Conservation (phyloP, 2,888 invertebrate genomes). For the Mactromeris polynyma region DNA sequence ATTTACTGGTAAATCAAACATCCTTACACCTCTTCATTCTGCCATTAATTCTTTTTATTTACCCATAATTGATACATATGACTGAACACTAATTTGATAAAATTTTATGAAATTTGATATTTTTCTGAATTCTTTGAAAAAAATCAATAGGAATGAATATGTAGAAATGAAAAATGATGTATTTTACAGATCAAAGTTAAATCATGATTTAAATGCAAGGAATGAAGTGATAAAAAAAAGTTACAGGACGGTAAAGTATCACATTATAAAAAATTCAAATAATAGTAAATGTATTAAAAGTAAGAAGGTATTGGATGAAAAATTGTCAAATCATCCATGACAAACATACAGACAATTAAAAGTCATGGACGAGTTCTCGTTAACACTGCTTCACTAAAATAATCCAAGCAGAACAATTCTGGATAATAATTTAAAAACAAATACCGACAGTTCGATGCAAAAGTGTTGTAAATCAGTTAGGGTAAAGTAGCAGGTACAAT, state of each 20-base stretch:
- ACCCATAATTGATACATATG: neutral
- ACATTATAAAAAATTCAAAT: neutral
- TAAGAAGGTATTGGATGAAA: neutral
- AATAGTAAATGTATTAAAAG: neutral
- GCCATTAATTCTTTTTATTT: neutral
- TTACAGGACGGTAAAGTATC: neutral
- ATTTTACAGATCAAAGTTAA: neutral
- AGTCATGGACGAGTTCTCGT: too few species aligned
- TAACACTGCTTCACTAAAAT: too few species aligned
- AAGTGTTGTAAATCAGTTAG: too few species aligned
- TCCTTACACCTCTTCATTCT: neutral
- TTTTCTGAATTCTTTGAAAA: neutral
- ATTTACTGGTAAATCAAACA: neutral
- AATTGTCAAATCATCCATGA: neutral
- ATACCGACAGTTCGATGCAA: too few species aligned
- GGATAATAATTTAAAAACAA: too few species aligned
- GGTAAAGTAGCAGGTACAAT: too few species aligned
- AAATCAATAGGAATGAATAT: neutral
- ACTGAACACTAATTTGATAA: conserved; percentile 11
- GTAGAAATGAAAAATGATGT: conserved; percentile 5
- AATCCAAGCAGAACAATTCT: too few species aligned
- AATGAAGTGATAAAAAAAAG: neutral
- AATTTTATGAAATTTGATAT: conserved; percentile 16
- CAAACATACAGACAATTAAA: neutral
- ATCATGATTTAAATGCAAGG: neutral